Conservation (phyloP, 2,888 invertebrate species). For the Rhagonycha lutea region DNA sequence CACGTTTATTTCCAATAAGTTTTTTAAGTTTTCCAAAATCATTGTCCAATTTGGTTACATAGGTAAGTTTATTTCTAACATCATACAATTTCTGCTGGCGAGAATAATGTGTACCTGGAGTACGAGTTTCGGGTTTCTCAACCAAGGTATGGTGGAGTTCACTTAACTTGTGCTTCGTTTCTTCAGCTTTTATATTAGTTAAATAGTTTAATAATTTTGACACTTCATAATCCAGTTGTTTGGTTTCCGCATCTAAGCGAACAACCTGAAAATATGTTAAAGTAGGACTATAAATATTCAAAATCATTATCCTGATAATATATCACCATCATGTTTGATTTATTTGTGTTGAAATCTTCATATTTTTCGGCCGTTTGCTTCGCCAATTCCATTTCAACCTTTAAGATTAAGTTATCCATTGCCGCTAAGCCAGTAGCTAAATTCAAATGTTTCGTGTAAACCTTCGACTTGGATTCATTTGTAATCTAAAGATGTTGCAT, state of each 20-base stretch:
- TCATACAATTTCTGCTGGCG: constrained; percentile 7
- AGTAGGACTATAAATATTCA: not conserved
- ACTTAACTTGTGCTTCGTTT: constrained; percentile 7
- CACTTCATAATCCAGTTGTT: constrained; percentile 44
- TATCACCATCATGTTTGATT: constrained; percentile 27
- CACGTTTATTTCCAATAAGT: constrained; percentile 10
- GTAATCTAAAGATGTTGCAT: constrained; percentile 1
- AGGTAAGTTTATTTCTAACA: not conserved
- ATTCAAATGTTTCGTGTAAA: constrained; percentile 42
- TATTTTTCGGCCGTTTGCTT: constrained; percentile 35
- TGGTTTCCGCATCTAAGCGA: constrained; percentile 44
- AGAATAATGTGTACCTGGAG: not conserved
- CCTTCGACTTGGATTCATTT: constrained; percentile 16
- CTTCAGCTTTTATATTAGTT: constrained; percentile 28
- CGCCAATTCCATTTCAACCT: constrained; percentile 46
- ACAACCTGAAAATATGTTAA: constrained; percentile 36
- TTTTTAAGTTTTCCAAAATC: constrained; percentile 23
- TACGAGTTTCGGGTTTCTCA: not conserved
- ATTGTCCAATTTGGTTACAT: not conserved
- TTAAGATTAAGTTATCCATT: constrained; percentile 46
- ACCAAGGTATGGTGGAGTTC: not conserved
- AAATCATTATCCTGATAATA: not conserved
- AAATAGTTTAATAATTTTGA: constrained; percentile 40
- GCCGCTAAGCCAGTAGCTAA: constrained; percentile 44
- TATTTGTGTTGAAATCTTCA: constrained; percentile 14